Percentiles rank a stretch among this genome's conserved stretches.
Conservation (phyloP, 2,113 vertebrate species). For the Mustela nigripes region DNA sequence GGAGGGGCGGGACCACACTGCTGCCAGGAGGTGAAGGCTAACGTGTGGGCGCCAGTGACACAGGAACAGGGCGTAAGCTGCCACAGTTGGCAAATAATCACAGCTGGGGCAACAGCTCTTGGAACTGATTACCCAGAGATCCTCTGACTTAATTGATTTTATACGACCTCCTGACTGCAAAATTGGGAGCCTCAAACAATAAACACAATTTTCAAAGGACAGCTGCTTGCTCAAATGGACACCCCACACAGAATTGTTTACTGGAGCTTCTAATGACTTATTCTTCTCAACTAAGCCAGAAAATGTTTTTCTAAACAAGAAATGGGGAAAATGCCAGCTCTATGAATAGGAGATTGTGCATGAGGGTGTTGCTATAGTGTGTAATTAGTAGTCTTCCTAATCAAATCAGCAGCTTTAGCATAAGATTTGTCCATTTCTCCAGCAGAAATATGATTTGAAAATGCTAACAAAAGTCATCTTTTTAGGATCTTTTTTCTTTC, state of each 20-base stretch:
- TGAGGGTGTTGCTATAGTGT: background rate
- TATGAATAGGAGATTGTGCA: conserved; percentile 4
- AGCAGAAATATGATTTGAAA: conserved; percentile 49
- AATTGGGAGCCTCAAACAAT: conserved; percentile 62
- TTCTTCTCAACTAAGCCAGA: conserved; percentile 59
- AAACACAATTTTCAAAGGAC: conserved; percentile 74
- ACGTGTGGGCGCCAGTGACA: conserved; percentile 20
- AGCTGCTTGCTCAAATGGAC: conserved; percentile 74
- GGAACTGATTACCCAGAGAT: conserved; percentile 58
- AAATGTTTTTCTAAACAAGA: conserved; percentile 64
- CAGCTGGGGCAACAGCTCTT: conserved; percentile 63
- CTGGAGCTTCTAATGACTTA: conserved; percentile 53
- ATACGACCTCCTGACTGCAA: conserved; percentile 64
- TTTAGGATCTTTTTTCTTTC: conserved; percentile 13
- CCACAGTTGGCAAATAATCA: conserved; percentile 35
- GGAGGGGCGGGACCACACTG: background rate
- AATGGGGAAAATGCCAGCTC: conserved; percentile 44
- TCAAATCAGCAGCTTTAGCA: conserved; percentile 65
- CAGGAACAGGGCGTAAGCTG: conserved; percentile 14
- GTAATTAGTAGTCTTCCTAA: conserved; percentile 64
- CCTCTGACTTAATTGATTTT: conserved; percentile 74
- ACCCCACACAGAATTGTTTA: conserved; percentile 55
- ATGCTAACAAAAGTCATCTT: background rate
- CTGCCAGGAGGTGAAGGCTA: conserved; percentile 51
- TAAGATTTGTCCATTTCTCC: conserved; percentile 41